A percentile compares a stretch with the other conserved stretches of the same genome.
These are phyloP conservation scores for Hylyphantes graminicola DNA, from an alignment of 1,140 invertebrate genomes.

Conservation along the genomic window DNA sequence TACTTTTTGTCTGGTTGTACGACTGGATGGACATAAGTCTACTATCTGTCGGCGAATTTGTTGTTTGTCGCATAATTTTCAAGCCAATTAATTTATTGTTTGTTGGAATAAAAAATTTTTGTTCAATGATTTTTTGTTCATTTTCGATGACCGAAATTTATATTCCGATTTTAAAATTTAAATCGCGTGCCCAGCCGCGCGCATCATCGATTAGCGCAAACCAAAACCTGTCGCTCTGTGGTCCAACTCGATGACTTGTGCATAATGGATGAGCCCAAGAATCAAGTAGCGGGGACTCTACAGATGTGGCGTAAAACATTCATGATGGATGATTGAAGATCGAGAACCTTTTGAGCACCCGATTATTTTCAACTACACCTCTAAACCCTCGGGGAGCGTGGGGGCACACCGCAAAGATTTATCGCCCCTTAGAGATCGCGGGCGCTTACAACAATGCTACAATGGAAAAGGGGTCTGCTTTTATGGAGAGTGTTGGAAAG, in stretches of 20 bases:
- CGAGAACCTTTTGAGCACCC: conserved; percentile 25
- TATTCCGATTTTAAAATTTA: too few relatives aligned
- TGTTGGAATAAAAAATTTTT: too few relatives aligned
- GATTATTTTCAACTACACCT: conserved; percentile 46
- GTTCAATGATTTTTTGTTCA: too few relatives aligned
- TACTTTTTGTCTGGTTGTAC: too few relatives aligned
- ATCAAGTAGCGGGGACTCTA: conserved; percentile 22
- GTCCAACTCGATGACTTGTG: conserved; percentile 28
- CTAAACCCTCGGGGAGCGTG: conserved; percentile 17
- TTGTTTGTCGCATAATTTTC: too few relatives aligned
- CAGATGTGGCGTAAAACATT: conserved; percentile 49
- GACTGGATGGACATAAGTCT: too few relatives aligned
- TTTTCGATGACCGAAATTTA: too few relatives aligned
- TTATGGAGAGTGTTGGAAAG: too few relatives aligned
- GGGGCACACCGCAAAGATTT: conserved; percentile 48
- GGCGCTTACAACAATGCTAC: not conserved
- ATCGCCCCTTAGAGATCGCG: conserved; percentile 27
- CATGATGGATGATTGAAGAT: conserved; percentile 50
- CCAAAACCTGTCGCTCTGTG: conserved; percentile 16
- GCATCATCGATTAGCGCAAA: not conserved
- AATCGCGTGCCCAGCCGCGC: too few relatives aligned
- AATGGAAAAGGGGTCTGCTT: too few relatives aligned
- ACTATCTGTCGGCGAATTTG: too few relatives aligned
- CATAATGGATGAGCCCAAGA: conserved; percentile 43
- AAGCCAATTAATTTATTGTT: too few relatives aligned